Base-by-base conservation (phyloP, 2,113 vertebrate genomes). In the Albula goreensis region DNA sequence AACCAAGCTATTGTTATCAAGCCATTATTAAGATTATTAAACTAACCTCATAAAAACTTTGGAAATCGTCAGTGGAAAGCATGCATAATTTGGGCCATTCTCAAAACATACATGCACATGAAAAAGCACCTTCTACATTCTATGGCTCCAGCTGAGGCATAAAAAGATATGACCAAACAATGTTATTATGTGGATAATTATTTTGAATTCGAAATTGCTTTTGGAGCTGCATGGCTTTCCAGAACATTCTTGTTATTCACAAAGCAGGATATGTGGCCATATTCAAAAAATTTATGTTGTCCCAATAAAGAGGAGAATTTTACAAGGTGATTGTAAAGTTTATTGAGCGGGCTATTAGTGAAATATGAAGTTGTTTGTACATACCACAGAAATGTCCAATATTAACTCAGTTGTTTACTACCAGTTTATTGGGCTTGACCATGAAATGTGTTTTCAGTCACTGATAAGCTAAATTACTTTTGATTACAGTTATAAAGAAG, bases 281-380 rank as follows among this genome's bases (percentile, higher is more conserved):
- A 19, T 66, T 66, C 17, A 66, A 19, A 19, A 19, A 66, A 66
- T 66, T 66, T 66, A 66, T 22, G 60, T 4, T 66, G 60, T 22
- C 5, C 60, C 60, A 66, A 66, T 66, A 66, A 66, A 66, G 17
- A 66, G 60, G 60, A 66, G 3, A 22, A 66, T 66, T 66, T 66
- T 66, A 66, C 60, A 66, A 66, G 60, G 60, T 66, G 60, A 66
- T 66, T 19, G 60, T 66, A 66, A 66, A 66, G 60, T 66, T 66
- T 66, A 66, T 66, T 66, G 60, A 66, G 60, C 60, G 7, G 22
- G 60, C 60, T 66, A 66, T 66, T 66, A 66, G 60, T 66, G 60
- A 66, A 66, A 66, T 66, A 66, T 66, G 60, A 66, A 66, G 15
- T 66, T 19, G 60, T 66, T 66, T 66, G 60, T 66, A 19, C 22